Evolutionary conservation across 2,888 invertebrate genomes (phyloP), one percentile per base, ranked within the genome.

Genomic region (Dasypolia templi): DNA sequence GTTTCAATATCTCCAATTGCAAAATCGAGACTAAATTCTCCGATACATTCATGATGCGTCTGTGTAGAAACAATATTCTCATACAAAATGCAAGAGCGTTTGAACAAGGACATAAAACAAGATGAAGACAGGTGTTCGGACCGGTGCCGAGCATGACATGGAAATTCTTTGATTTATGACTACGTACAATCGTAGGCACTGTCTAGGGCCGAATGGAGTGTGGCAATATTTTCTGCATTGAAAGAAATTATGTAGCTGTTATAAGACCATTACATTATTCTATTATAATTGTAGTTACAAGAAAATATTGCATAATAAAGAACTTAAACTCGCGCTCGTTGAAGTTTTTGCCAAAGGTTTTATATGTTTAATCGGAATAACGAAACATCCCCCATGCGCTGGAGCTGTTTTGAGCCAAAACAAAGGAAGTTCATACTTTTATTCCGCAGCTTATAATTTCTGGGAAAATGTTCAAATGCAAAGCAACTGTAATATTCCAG

Each of bases 1-100:
- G 71, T 86, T 87, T 77, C 82, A 87, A 89, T 88, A 89, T 88
- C 82, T 84, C 75, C 86, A 84, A 89, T 88, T 89, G 85, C 87
- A 77, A 88, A 88, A 90, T 87, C 86, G 76, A 88, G 86, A 82
- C 62, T 26, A 71, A 69, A 67, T 67, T 82, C 71, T 84, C 77
- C 82, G 79, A 84, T 84, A 81, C 64, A 85, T 86, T 79, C 78
- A 73, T 70, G 76, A 72, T 70, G 69, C 79, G 62, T 42, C 67
- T 17, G 19, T 32, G n/a, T 51, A 11, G 32, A 72, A 72, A 66
- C 72, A 71, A 75, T 75, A 44, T 70, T 51, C 77, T 80, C 69
- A 71, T 84, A 76, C 65, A 69, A 75, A 82, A 80, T 78, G 63
- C 76, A 76, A 44, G 62, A 66, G 55, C 53, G 62, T 75, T 85